Conservation (phyloP, 2,888 invertebrate genomes). For the Apamea crenata region DNA sequence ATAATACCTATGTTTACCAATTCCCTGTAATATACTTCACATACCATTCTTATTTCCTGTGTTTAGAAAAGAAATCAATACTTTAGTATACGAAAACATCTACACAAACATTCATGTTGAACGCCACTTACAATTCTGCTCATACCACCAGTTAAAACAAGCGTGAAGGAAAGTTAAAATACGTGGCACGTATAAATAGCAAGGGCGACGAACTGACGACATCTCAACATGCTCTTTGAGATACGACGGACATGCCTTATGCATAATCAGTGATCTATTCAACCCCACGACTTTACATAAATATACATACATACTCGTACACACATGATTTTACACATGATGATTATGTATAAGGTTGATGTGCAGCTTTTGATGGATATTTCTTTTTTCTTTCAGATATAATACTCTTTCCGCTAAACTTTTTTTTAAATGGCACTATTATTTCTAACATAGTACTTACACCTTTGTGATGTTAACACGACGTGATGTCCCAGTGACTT, state of each 20-base stretch:
- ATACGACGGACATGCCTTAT: slow-evolving; percentile 39
- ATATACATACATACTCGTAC: neutral
- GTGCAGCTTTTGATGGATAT: neutral
- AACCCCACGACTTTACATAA: slow-evolving; percentile 21
- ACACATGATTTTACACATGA: neutral
- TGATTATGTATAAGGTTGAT: neutral
- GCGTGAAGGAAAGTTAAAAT: slow-evolving; percentile 19
- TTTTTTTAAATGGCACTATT: neutral
- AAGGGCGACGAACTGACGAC: slow-evolving; percentile 23
- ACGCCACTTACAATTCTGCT: neutral
- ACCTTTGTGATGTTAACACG: too few relatives aligned
- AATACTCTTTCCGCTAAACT: neutral
- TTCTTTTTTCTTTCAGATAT: neutral
- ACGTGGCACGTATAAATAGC: slow-evolving; percentile 28
- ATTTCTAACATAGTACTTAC: too few relatives aligned
- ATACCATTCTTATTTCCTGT: neutral
- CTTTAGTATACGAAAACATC: neutral
- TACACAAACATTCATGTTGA: neutral
- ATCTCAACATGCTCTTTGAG: slow-evolving; percentile 43
- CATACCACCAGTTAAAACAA: slow-evolving; percentile 11
- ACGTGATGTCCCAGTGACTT: neutral
- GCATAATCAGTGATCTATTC: slow-evolving; percentile 60
- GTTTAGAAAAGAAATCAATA: neutral
- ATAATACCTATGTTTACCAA: neutral
- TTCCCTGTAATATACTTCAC: neutral